A percentile compares a stretch with the other conserved stretches of the same genome.
phyloP scores from a whole-genome alignment of 2,888 invertebrate genomes.

The Auanema sp. region DNA sequence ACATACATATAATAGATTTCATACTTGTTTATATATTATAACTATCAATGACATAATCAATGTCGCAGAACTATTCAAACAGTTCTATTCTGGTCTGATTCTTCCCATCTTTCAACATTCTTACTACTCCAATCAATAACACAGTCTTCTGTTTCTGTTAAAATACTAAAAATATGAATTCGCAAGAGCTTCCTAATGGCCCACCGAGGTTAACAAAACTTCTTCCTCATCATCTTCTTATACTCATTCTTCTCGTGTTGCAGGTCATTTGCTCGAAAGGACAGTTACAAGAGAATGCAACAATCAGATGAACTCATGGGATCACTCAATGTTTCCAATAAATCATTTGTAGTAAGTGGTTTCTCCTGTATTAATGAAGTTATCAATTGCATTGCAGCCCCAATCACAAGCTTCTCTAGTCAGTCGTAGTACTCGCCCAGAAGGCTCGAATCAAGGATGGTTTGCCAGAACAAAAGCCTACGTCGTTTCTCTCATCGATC shows the following conservation, averaged over 20 bases:
- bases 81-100: too few species aligned
- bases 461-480: slow-evolving; percentile 26
- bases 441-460: slow-evolving; percentile 25
- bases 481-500: slow-evolving; percentile 21
- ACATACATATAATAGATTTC: too few species aligned
- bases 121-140: too few species aligned
- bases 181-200: neutral
- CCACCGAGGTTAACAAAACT: neutral
- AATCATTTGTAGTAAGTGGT: neutral
- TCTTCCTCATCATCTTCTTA: neutral
- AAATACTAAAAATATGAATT: too few species aligned
- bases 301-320: slow-evolving; percentile 26
- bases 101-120: too few species aligned
- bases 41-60: too few species aligned
- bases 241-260: slow-evolving; percentile 21
- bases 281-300: slow-evolving; percentile 61
- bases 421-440: slow-evolving; percentile 26
- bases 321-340: slow-evolving; percentile 11
- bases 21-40: too few species aligned
- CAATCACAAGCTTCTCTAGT: slow-evolving; percentile 45
- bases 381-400: slow-evolving; percentile 24
- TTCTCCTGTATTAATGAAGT: neutral
- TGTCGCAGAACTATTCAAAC: too few species aligned
- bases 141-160: too few species aligned
- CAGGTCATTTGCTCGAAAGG: slow-evolving; percentile 58